Percentiles rank a stretch among this genome's conserved stretches.
Conservation (phyloP, 2,888 invertebrate genomes). For the Petrolisthes cinctipes region DNA sequence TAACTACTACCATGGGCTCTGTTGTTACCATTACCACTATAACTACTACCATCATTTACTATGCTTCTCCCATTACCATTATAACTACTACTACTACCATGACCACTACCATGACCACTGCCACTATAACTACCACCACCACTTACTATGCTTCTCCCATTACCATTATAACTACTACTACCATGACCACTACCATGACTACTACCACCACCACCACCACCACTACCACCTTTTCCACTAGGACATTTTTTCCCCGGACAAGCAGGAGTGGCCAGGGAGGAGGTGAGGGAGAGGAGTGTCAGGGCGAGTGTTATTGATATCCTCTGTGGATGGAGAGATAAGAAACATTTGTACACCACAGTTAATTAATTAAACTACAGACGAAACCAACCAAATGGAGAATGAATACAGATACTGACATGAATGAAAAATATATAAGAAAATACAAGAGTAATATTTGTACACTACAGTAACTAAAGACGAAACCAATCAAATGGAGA, state of each 20-base stretch:
- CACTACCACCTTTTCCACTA: too few species aligned
- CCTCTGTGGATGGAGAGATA: not conserved
- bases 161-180: not conserved
- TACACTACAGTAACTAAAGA: too few species aligned
- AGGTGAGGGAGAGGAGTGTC: not conserved
- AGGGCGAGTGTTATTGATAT: not conserved
- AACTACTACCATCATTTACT: not conserved
- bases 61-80: not conserved
- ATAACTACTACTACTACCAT: not conserved
- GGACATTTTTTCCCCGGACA: not conserved
- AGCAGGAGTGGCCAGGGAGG: not conserved
- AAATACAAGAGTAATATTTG: too few species aligned
- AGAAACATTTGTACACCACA: too few species aligned
- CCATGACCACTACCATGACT: not conserved
- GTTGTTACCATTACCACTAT: not conserved
- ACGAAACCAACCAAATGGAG: too few species aligned
- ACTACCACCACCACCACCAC: not conserved
- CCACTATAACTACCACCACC: not conserved
- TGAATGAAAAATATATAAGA: too few species aligned
- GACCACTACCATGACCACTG: not conserved
- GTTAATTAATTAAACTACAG: too few species aligned
- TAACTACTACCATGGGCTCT: not conserved
- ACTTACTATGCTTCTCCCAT: not conserved
- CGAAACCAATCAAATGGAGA: too few species aligned
- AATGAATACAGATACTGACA: too few species aligned